Evolutionary conservation across 2,113 vertebrate species (phyloP).

Genomic region (Cyanocitta stelleri): DNA sequence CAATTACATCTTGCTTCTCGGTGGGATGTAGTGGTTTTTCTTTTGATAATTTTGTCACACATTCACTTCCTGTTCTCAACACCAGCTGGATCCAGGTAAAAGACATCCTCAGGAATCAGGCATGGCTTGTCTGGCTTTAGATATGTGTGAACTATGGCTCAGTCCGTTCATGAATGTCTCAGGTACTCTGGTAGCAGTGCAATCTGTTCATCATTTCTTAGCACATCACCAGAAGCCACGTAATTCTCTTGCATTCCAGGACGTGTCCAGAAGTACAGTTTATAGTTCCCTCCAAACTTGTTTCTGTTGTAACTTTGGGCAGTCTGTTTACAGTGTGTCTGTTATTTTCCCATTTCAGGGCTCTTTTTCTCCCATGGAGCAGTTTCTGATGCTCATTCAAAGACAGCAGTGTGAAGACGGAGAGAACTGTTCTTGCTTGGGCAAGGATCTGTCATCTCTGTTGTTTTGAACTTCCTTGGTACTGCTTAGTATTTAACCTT

Average conservation of each 20-base stretch:
- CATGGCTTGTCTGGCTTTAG: neutral
- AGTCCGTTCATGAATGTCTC: neutral
- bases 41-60: neutral
- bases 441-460: neutral
- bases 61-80: neutral
- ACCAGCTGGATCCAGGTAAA: neutral
- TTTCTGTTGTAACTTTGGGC: neutral
- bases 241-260: neutral
- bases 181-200: too few species aligned
- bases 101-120: neutral
- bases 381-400: neutral
- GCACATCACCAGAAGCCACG: neutral
- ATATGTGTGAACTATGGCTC: neutral
- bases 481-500: neutral
- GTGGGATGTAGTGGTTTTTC: neutral
- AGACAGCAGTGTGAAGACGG: neutral
- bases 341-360: neutral
- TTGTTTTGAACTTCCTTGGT: neutral
- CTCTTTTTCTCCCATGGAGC: neutral
- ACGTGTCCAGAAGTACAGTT: neutral
- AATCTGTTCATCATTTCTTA: fast-evolving
- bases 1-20: neutral
- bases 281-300: neutral
- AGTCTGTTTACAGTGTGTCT: neutral
- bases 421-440: neutral